Base-by-base conservation (phyloP, 2,113 vertebrate species). In the Megaceryle maxima region DNA sequence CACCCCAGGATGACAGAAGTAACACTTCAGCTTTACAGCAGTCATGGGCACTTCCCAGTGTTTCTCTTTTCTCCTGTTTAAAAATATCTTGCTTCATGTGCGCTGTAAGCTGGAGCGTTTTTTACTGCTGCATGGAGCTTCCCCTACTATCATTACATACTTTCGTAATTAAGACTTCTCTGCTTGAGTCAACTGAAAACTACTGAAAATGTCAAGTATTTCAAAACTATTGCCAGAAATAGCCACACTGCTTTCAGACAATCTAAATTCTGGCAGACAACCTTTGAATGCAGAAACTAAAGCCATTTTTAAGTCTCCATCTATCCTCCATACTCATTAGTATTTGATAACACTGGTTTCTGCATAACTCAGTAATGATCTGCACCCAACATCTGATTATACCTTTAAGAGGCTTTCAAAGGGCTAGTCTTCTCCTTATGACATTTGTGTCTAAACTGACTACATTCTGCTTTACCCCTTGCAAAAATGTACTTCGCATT, bases 211-310 rank as follows among this genome's bases (percentile, higher is more conserved):
- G 13, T 56, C 73, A 82, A 68, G 43, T 84, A 63, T 89, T 87
- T 95, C 20, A 94, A 91, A 91, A 67, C n/a, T 86, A 56, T 22
- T 92, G 51, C 73, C 91, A 97, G 83, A 92, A 92, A 84, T 48
- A 87, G 73, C 44, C 35, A 75, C 29, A 14, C 35, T 20, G n/a
- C 57, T 95, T 94, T 94, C 73, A 94, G 73, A 68, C 43, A 88
- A 26, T 25, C 35, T 72, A 25, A 28, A 11, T 74, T 90, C 68
- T 83, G 59, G 20, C 50, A 94, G 37, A 28, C 44, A 41, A 10
- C 5, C n/a, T n/a, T 22, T 81, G 41, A 86, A 92, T 16, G 19
- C n/a, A 90, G 64, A 84, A 92, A 56, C 26, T 43, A 56, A 63
- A 78, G 56, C 28, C 63, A 73, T 28, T 88, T 79, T 80, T 51